Evolutionary conservation across 1,140 invertebrate genomes (phyloP).

Genomic region (Sminthurinus signatus): DNA sequence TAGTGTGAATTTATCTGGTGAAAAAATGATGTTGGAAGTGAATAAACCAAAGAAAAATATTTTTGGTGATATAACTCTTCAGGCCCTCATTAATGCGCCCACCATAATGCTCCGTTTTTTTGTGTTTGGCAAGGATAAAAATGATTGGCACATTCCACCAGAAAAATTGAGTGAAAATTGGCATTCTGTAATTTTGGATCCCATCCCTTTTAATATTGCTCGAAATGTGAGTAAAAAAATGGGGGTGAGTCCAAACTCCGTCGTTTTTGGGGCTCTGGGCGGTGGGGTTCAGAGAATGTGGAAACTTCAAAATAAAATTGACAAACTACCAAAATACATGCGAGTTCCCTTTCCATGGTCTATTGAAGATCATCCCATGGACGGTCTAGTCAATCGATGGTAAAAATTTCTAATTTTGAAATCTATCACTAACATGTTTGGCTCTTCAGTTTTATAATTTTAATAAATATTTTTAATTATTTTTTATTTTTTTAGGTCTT

Average conservation of each 20-base stretch:
- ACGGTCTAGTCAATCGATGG: slow-evolving; percentile 37
- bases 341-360: slow-evolving; percentile 29
- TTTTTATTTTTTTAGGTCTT: slow-evolving; percentile 3
- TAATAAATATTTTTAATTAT: neutral
- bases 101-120: no score
- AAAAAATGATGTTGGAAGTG: no score
- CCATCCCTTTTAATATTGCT: slow-evolving; percentile 2
- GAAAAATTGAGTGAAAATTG: slow-evolving; percentile 24
- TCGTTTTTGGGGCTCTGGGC: slow-evolving; percentile 24
- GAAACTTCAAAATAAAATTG: neutral
- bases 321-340: slow-evolving; percentile 21
- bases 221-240: neutral
- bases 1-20: no score
- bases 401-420: slow-evolving; percentile 12
- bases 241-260: slow-evolving; percentile 19
- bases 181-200: slow-evolving; percentile 15
- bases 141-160: slow-evolving; percentile 24
- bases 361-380: slow-evolving; percentile 34
- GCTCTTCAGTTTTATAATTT: neutral
- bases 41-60: no score
- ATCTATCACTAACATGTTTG: neutral
- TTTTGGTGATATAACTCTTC: no score
- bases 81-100: no score
- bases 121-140: no score
- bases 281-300: slow-evolving; percentile 28